phyloP scores from a whole-genome alignment of 2,888 invertebrate genomes.

The Drosophila longiperda region DNA sequence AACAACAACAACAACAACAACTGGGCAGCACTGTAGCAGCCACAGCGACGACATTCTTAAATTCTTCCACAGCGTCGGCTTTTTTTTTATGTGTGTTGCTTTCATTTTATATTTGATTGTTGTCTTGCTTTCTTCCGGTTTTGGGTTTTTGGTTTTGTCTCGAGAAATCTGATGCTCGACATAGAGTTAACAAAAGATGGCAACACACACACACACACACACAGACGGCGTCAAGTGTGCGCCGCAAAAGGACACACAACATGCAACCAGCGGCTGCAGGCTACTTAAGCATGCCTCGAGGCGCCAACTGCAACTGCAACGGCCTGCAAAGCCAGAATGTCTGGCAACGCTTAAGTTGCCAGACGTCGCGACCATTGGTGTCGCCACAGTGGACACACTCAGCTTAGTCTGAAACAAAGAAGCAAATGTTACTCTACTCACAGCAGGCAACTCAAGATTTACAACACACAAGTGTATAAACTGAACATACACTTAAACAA shows the following conservation, averaged over 20 bases:
- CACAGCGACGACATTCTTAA: constrained; percentile 58
- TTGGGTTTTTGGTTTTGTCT: constrained; percentile 26
- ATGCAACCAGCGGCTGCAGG: constrained; percentile 13
- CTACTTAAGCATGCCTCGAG: constrained; percentile 70
- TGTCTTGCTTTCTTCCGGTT: constrained; percentile 42
- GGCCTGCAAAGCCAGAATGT: constrained; percentile 75
- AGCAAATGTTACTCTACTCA: constrained; percentile 21
- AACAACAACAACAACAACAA: constrained; percentile 8
- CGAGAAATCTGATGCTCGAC: constrained; percentile 80
- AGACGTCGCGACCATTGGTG: constrained; percentile 72
- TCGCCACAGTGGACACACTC: constrained; percentile 48
- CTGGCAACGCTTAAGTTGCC: constrained; percentile 74
- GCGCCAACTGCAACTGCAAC: constrained; percentile 58
- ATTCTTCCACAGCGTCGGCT: constrained; percentile 20
- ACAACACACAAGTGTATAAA: constrained; percentile 4
- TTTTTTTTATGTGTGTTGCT: constrained; percentile 1
- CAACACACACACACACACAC: constrained; percentile 20
- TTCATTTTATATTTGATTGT: constrained; percentile 1
- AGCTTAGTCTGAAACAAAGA: constrained; percentile 14
- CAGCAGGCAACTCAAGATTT: constrained; percentile 19
- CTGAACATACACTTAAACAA: background rate
- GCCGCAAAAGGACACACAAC: constrained; percentile 32
- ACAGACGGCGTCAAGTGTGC: constrained; percentile 76
- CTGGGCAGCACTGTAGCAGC: constrained; percentile 49
- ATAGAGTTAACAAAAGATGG: constrained; percentile 6